phyloP scores from a whole-genome alignment of 2,113 vertebrate genomes.

The Sminthopsis crassicaudata region DNA sequence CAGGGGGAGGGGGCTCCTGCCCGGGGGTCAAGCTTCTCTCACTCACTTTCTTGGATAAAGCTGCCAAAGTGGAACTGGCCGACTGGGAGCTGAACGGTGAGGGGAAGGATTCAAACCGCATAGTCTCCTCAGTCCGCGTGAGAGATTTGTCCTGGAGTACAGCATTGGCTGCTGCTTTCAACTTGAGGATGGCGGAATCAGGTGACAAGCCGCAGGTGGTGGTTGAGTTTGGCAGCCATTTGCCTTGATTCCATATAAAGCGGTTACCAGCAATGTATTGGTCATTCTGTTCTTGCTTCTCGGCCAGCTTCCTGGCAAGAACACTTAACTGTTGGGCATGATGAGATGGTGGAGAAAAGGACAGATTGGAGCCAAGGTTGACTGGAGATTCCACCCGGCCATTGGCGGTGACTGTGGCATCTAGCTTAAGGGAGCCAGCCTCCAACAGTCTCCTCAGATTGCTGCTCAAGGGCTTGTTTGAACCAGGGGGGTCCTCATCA shows the following conservation, averaged over 20 bases:
- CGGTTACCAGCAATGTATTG: slow-evolving; percentile 86
- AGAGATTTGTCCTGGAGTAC: slow-evolving; percentile 97
- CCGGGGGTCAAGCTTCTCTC: slow-evolving; percentile 92
- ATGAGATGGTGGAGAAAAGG: slow-evolving; percentile 94
- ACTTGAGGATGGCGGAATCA: slow-evolving; percentile 97
- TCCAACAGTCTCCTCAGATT: slow-evolving; percentile 96
- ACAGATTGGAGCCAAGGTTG: slow-evolving; percentile 86
- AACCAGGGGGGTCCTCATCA: slow-evolving; percentile 90
- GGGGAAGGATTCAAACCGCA: slow-evolving; percentile 96
- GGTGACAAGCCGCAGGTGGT: slow-evolving; percentile 94
- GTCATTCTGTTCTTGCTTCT: slow-evolving; percentile 90
- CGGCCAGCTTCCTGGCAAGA: slow-evolving; percentile 95
- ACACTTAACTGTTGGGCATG: slow-evolving; percentile 98
- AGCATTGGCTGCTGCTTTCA: slow-evolving; percentile 97
- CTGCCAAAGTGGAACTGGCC: slow-evolving; percentile 97
- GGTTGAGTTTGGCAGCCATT: slow-evolving; percentile 92
- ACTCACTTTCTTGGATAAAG: slow-evolving; percentile 99
- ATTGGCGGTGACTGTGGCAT: slow-evolving; percentile 86
- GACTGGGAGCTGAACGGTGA: slow-evolving; percentile 98
- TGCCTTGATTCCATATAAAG: slow-evolving; percentile 97
- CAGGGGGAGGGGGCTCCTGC: slow-evolving; percentile 91
- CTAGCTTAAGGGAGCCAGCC: slow-evolving; percentile 94
- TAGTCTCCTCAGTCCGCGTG: slow-evolving; percentile 89
- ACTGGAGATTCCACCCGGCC: slow-evolving; percentile 90
- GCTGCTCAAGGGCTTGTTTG: slow-evolving; percentile 96